These are phyloP conservation scores for Prunella fulvescens DNA, from an alignment of 2,113 vertebrate genomes.

Conservation along the genomic window DNA sequence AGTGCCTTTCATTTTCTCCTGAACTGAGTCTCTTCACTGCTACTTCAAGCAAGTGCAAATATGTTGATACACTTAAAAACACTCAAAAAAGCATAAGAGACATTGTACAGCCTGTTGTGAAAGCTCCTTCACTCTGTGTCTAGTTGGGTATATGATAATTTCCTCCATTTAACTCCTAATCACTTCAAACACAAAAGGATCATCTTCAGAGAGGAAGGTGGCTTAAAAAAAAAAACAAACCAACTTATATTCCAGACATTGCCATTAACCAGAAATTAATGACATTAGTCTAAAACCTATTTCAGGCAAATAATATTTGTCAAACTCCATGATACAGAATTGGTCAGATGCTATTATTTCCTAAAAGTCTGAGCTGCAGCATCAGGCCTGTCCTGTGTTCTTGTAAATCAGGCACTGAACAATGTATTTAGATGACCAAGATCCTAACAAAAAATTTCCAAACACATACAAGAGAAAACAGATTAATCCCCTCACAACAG, in stretches of 20 bases:
- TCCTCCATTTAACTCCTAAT: background rate
- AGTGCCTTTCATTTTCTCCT: background rate
- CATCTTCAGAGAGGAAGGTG: background rate
- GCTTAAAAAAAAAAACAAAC: background rate
- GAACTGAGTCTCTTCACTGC: background rate
- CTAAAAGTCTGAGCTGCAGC: background rate
- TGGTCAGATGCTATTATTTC: background rate
- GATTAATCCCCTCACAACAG: conserved; percentile 64
- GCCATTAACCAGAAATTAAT: background rate
- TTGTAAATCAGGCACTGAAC: background rate
- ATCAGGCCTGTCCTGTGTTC: background rate
- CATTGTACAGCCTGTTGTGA: background rate
- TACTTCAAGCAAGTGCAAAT: background rate
- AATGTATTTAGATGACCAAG: conserved; percentile 49
- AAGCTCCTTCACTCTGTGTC: background rate
- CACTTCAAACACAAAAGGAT: background rate
- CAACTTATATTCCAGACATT: background rate
- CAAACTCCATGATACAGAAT: background rate
- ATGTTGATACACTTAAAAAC: background rate
- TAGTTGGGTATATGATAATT: background rate
- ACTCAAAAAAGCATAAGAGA: background rate
- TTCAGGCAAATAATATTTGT: background rate
- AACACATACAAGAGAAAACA: conserved; percentile 20
- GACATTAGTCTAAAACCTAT: background rate
- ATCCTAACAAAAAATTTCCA: conserved; percentile 32